Conservation (phyloP, 1,140 invertebrate genomes). For the Coenobita brevimanus region DNA sequence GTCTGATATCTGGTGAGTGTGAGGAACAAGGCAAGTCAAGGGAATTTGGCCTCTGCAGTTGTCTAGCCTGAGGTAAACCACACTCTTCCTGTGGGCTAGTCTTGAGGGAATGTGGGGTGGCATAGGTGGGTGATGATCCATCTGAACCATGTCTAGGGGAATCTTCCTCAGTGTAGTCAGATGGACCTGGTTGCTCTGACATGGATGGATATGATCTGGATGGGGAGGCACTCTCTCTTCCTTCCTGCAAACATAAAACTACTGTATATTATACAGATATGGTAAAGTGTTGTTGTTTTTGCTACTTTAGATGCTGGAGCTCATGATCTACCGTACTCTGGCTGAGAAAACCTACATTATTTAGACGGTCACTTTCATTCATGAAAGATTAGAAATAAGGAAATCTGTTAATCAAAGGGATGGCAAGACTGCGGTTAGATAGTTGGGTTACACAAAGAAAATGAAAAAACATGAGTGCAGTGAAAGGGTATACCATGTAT, state of each 20-base stretch:
- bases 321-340: too few species aligned
- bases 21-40: conserved; percentile 43
- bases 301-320: too few species aligned
- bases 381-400: too few species aligned
- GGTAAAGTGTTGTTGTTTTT: too few species aligned
- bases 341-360: too few species aligned
- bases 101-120: conserved; percentile 35
- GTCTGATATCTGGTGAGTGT: not conserved
- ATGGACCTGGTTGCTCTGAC: conserved; percentile 38
- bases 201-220: not conserved
- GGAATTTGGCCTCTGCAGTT: conserved; percentile 47
- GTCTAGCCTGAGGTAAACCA: conserved; percentile 25
- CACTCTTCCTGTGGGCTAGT: conserved; percentile 7
- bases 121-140: conserved; percentile 26
- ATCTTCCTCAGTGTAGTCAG: not conserved
- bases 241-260: not conserved
- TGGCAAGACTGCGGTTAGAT: too few species aligned
- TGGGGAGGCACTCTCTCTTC: conserved; percentile 19
- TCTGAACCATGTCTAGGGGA: conserved; percentile 15
- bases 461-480: too few species aligned
- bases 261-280: too few species aligned
- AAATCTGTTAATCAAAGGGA: too few species aligned
- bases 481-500: too few species aligned
- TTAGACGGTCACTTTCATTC: too few species aligned
- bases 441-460: too few species aligned